Evolutionary conservation across 2,888 invertebrate genomes (phyloP).

Genomic region (Pardosa pseudoannulata): DNA sequence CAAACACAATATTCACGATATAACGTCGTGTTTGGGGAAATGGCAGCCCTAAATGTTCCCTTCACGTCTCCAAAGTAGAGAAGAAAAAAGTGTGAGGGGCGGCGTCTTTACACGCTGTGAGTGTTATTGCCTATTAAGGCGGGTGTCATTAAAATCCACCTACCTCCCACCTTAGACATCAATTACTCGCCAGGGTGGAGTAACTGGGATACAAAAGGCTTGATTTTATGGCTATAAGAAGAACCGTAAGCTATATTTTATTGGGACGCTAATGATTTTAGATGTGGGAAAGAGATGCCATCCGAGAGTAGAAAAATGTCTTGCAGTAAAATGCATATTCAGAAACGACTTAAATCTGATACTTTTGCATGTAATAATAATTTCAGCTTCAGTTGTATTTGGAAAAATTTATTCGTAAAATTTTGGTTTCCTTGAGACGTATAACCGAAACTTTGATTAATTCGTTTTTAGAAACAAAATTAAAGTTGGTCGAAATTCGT

Average conservation of each 20-base stretch:
- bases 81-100: conserved; percentile 37
- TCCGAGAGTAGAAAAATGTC: not conserved
- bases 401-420: too few species aligned
- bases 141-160: conserved; percentile 54
- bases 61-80: not conserved
- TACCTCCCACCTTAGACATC: conserved; percentile 45
- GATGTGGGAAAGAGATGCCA: not conserved
- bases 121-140: conserved; percentile 68
- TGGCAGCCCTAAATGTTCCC: not conserved
- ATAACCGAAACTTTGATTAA: too few species aligned
- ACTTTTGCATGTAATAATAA: not conserved
- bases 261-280: conserved; percentile 12
- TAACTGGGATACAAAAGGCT: conserved; percentile 41
- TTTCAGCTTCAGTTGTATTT: too few species aligned
- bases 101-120: conserved; percentile 52
- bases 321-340: not conserved
- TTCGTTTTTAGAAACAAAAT: too few species aligned
- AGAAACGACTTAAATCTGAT: not conserved
- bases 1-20: not conserved
- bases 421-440: too few species aligned
- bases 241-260: conserved; percentile 4
- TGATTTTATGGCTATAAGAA: conserved; percentile 22
- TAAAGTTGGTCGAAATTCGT: too few species aligned
- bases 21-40: not conserved
- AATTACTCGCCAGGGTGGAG: conserved; percentile 66